Evolutionary conservation across 2,113 vertebrate species (phyloP), one percentile per base, ranked within the genome.

Genomic region (Pitta sordida): DNA sequence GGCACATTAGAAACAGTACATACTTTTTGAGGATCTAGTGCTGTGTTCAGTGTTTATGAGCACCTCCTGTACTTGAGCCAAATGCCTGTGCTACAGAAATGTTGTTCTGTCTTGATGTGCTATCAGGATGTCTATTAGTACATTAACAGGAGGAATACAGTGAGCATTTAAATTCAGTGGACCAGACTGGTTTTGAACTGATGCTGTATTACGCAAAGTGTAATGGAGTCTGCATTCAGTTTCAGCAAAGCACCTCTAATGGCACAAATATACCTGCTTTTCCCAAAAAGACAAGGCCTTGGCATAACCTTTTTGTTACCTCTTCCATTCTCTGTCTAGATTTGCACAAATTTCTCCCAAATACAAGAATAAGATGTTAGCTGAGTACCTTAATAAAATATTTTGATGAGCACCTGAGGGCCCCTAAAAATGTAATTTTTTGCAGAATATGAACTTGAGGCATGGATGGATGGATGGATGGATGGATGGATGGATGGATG

Each of bases 361-460:
- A 58, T 3, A 41, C 19, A 83, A 56, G 21, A 67, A 29, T 2
- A 69, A 5, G 21, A 30, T 3, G 1, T 58, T 32, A 15, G 19
- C n/a, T 52, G n/a, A 46, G 5, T 58, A 30, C 27, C 15, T 83
- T 88, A 3, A 39, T n/a, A 5, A 22, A 27, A 46, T 32, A 23
- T 39, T 55, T 74, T 39, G 15, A 27, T 43, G 32, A 11, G 10
- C 15, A 12, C 3, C 29, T 0, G 0, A 19, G 20, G 7, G 15
- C 19, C 23, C 44, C 14, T 37, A 44, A 73, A 67, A 87, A 64
- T 27, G 16, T 6, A n/a, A n/a, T 3, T 56, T 77, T 80, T 77
- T 69, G 23, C 36, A 60, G 36, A 60, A 46, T 18, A 32, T 12
- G 5, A 46, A 36, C 59, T 37, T 56, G 44, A n/a, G n/a, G n/a